Conservation (phyloP, 2,113 vertebrate species). For the Oncorhynchus clarkii region DNA sequence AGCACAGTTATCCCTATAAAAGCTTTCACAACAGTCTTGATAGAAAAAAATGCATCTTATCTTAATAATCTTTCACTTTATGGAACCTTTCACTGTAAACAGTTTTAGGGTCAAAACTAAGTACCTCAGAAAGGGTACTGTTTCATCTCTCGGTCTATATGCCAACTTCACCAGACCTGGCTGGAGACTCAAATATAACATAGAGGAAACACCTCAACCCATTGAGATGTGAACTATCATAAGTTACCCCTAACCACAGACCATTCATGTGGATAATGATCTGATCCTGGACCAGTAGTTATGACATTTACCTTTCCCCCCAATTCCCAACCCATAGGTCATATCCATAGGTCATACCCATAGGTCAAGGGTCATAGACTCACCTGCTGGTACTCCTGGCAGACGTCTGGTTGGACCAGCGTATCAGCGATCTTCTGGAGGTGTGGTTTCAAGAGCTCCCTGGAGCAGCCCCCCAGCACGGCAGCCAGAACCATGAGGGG, state of each 20-base stretch:
- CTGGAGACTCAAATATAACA: not conserved
- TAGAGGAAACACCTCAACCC: not conserved
- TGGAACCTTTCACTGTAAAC: constrained; percentile 8
- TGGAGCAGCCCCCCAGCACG: constrained; percentile 78
- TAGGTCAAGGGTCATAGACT: constrained; percentile 34
- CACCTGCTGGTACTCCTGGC: constrained; percentile 85
- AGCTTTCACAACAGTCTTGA: constrained; percentile 23
- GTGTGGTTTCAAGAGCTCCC: constrained; percentile 75
- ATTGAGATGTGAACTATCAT: constrained; percentile 8
- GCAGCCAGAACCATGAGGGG: constrained; percentile 82
- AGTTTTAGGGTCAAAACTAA: not conserved
- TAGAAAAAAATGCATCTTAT: constrained; percentile 34
- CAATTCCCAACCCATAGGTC: not conserved
- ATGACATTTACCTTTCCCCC: constrained; percentile 1
- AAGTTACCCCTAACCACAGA: too few relatives aligned
- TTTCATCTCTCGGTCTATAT: too few relatives aligned
- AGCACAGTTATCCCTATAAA: constrained; percentile 28
- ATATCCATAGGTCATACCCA: not conserved
- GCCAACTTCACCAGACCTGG: not conserved
- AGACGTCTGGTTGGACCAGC: constrained; percentile 73
- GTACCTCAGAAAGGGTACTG: not conserved
- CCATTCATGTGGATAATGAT: too few relatives aligned
- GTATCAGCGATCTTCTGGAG: constrained; percentile 67
- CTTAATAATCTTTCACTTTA: constrained; percentile 35
- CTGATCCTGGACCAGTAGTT: constrained; percentile 16